Percentiles rank a stretch among this genome's conserved stretches.
Evolutionary conservation across 2,797 vertebrate species (phyloP).

Genomic region (Ctenopoma multispine): DNA sequence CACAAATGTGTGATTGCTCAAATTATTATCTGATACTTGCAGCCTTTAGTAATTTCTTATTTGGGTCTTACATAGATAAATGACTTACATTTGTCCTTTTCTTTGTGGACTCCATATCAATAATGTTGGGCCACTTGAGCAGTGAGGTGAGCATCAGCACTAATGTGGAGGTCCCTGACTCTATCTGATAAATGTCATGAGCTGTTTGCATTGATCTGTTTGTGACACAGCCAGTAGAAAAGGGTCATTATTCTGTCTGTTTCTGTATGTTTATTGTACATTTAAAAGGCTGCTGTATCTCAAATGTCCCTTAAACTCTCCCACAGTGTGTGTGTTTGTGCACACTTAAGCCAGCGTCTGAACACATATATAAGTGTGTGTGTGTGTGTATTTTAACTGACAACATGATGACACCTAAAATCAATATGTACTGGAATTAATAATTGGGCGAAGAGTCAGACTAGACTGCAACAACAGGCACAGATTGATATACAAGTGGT

Average conservation of each 20-base stretch:
- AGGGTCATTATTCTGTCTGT: slow-evolving; percentile 52
- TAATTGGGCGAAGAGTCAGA: slow-evolving; percentile 7
- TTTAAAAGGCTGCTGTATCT: slow-evolving; percentile 28
- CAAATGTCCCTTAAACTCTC: slow-evolving; percentile 1
- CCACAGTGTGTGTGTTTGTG: background rate
- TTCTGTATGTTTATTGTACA: slow-evolving; percentile 22
- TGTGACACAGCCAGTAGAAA: slow-evolving; percentile 60
- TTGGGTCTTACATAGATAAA: slow-evolving; percentile 35
- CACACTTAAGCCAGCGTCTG: slow-evolving; percentile 14
- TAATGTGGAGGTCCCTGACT: slow-evolving; percentile 79
- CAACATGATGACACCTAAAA: background rate
- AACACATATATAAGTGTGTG: background rate
- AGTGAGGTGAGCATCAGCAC: slow-evolving; percentile 62
- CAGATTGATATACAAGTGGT: slow-evolving; percentile 14
- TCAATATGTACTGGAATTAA: slow-evolving; percentile 18
- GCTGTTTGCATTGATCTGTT: slow-evolving; percentile 80
- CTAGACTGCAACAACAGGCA: background rate
- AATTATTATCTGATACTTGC: slow-evolving; percentile 34
- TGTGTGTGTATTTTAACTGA: background rate
- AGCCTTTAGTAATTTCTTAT: slow-evolving; percentile 26
- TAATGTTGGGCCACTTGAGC: slow-evolving; percentile 71
- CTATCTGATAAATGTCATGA: slow-evolving; percentile 81
- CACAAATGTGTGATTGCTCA: slow-evolving; percentile 18
- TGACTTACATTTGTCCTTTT: slow-evolving; percentile 46
- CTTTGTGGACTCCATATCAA: slow-evolving; percentile 62